Base-by-base conservation (phyloP, 2,888 invertebrate genomes). In the Nesidiocoris tenuis region DNA sequence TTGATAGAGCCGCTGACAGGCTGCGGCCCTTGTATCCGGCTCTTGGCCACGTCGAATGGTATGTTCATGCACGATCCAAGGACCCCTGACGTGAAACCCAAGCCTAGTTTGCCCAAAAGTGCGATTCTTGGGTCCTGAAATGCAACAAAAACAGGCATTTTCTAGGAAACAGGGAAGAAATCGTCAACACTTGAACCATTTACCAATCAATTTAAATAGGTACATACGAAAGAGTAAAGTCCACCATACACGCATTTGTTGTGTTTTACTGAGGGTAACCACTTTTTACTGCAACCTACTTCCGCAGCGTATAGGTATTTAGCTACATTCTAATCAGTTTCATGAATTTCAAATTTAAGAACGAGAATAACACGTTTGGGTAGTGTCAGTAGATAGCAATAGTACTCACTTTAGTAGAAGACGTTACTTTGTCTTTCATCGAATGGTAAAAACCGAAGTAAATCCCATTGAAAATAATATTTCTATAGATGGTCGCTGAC, bases 381-480 rank as follows among this genome's bases (percentile, higher is more conserved):
- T n/a, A n/a, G n/a, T n/a, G n/a, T n/a, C n/a, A n/a, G n/a, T n/a
- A n/a, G n/a, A n/a, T n/a, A n/a, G n/a, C n/a, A n/a, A n/a, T n/a
- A 19, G 55, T 5, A 54, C 83, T 82, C 82, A 90, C 90, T 84
- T 90, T 83, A 82, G 86, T 72, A 17, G 63, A 39, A 12, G 72
- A 72, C n/a, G 55, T 25, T 72, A 92, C 82, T 80, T 84, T 85
- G 66, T 90, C 91, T 85, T 94, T 96, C 0, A 95, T 90, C 79
- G 94, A 94, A 85, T 96, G 95, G 84, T 97, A 97, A 83, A 96
- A 94, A 54, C 97, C 95, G 83, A 98, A 96, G 84, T 97, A 98
- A 66, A 96, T 88, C 89, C 92, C 93, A 83, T 97, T 98, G 83
- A 96, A 97, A 2, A 93, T 87, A 0, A 94, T 95, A 86, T 96